Conservation (phyloP, 2,888 invertebrate species). For the Autographa pulchrina region DNA sequence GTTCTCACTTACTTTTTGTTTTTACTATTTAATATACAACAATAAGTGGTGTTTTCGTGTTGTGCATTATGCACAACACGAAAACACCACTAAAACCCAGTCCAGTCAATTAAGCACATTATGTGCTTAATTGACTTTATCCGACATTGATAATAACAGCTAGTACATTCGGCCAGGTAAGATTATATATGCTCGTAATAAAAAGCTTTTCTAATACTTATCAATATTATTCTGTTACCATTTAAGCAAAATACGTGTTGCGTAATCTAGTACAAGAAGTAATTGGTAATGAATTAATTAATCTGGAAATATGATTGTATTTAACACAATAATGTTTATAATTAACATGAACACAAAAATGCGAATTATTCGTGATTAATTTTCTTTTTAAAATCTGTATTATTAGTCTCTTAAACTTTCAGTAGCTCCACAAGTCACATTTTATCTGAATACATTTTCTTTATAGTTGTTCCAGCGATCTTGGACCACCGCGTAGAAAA, state of each 20-base stretch:
- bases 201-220: too few species aligned
- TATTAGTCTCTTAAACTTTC: neutral
- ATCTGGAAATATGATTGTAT: neutral
- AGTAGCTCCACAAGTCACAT: slow-evolving; percentile 1
- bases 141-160: neutral
- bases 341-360: too few species aligned
- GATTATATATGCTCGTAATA: too few species aligned
- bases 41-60: neutral
- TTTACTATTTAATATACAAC: neutral
- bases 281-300: too few species aligned
- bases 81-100: too few species aligned
- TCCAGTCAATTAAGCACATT: too few species aligned
- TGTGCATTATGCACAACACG: too few species aligned
- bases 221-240: too few species aligned
- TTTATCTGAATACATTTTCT: slow-evolving; percentile 28
- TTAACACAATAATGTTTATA: too few species aligned
- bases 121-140: neutral
- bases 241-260: too few species aligned
- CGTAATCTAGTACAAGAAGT: too few species aligned
- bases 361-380: neutral
- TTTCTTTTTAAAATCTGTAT: neutral
- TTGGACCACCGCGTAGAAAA: slow-evolving; percentile 85
- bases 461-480: slow-evolving; percentile 31
- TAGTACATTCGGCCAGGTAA: too few species aligned
- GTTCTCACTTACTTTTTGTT: slow-evolving; percentile 8